These are phyloP conservation scores for Nomada flava DNA, from an alignment of 2,888 invertebrate genomes.

Conservation along the genomic window DNA sequence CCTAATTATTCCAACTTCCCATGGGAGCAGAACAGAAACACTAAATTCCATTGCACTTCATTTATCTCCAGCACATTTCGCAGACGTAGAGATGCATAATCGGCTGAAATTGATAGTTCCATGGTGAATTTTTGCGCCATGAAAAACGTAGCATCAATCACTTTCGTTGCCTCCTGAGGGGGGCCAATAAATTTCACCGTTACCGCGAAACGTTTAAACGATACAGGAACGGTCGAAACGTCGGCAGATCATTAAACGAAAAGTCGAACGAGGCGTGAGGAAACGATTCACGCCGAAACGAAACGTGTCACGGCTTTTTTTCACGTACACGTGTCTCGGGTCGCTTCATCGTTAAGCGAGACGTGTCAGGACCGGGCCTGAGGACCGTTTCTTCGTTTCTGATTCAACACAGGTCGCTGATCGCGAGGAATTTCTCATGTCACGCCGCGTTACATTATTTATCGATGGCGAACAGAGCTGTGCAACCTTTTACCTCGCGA, in stretches of 20 bases:
- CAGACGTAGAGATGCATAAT: conserved; percentile 8
- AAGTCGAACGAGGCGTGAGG: not conserved
- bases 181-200: conserved; percentile 1
- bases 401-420: conserved; percentile 60
- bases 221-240: not conserved
- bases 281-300: not conserved
- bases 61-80: not conserved
- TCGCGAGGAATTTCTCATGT: conserved; percentile 67
- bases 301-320: not conserved
- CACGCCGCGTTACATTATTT: conserved; percentile 67
- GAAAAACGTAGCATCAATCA: conserved; percentile 15
- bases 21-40: not conserved
- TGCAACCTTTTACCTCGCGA: conserved; percentile 57
- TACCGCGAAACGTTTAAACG: not conserved
- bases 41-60: not conserved
- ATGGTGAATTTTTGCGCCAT: not conserved
- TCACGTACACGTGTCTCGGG: conserved; percentile 16
- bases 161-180: not conserved
- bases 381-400: conserved; percentile 51
- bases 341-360: conserved; percentile 45
- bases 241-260: not conserved
- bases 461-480: conserved; percentile 55
- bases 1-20: not conserved
- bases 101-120: conserved; percentile 14
- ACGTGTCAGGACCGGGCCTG: conserved; percentile 27